These are phyloP conservation scores for Ashinkailepas kermadecensis DNA, from an alignment of 2,888 invertebrate species.

Conservation along the genomic window DNA sequence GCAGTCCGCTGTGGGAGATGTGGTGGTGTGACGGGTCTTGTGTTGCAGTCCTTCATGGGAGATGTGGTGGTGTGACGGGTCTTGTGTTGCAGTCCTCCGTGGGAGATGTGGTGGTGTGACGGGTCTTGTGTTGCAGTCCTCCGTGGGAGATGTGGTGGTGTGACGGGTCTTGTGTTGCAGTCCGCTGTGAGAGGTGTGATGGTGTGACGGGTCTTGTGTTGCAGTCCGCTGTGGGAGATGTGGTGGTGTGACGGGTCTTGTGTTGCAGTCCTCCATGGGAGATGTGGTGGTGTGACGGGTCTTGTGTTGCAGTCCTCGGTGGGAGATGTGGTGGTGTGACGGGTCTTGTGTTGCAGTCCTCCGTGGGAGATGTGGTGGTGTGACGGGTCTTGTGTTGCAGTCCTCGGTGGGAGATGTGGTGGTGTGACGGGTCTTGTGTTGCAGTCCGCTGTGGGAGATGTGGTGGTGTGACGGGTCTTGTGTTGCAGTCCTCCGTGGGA, in stretches of 20 bases:
- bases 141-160: constrained; percentile 84
- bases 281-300: constrained; percentile 52
- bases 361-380: constrained; percentile 84
- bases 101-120: constrained; percentile 71
- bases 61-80: constrained; percentile 52
- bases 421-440: no score
- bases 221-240: constrained; percentile 97
- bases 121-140: constrained; percentile 53
- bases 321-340: constrained; percentile 71
- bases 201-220: no score
- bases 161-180: constrained; percentile 43
- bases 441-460: constrained; percentile 97
- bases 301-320: constrained; percentile 63
- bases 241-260: no score
- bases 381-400: constrained; percentile 43
- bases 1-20: constrained; percentile 97
- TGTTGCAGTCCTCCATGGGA: constrained; percentile 85
- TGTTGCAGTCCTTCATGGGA: constrained; percentile 85
- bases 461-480: no score
- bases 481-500: constrained; percentile 85
- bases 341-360: constrained; percentile 53
- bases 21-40: no score
- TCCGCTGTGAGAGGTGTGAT: constrained; percentile 94
- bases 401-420: constrained; percentile 94
- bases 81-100: constrained; percentile 63